These are phyloP conservation scores for Montifringilla adamsi DNA, from an alignment of 2,113 vertebrate species.

Conservation along the genomic window DNA sequence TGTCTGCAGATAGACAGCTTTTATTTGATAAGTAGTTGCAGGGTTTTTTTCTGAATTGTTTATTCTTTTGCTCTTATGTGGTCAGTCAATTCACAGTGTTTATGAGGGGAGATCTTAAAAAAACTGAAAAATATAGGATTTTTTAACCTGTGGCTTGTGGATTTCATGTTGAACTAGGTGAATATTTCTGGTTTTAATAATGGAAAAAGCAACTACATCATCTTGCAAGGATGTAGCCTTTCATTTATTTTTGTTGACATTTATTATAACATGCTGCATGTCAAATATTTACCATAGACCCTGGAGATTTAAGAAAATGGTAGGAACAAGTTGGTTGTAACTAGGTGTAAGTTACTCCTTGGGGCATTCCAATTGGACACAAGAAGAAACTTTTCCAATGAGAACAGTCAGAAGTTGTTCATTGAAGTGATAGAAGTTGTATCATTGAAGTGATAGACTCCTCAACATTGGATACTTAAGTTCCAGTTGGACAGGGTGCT, in stretches of 20 bases:
- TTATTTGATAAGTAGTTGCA: background rate
- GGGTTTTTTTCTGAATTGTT: background rate
- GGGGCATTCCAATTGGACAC: background rate
- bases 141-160: background rate
- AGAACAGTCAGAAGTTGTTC: background rate
- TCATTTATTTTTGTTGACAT: background rate
- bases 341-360: background rate
- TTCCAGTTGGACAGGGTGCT: background rate
- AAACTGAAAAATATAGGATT: accelerated
- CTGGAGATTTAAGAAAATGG: background rate
- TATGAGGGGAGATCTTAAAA: background rate
- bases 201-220: background rate
- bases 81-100: background rate
- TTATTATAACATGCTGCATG: background rate
- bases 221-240: background rate
- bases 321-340: background rate
- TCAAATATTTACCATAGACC: background rate
- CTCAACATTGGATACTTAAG: background rate
- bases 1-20: background rate
- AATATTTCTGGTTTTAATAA: background rate
- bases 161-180: background rate
- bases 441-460: background rate
- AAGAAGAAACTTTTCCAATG: background rate
- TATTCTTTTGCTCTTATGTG: background rate
- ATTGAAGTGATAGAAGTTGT: background rate